Percentiles rank a stretch among this genome's conserved stretches.
phyloP scores from a whole-genome alignment of 2,797 vertebrate genomes.

The Pipistrellus pipistrellus region DNA sequence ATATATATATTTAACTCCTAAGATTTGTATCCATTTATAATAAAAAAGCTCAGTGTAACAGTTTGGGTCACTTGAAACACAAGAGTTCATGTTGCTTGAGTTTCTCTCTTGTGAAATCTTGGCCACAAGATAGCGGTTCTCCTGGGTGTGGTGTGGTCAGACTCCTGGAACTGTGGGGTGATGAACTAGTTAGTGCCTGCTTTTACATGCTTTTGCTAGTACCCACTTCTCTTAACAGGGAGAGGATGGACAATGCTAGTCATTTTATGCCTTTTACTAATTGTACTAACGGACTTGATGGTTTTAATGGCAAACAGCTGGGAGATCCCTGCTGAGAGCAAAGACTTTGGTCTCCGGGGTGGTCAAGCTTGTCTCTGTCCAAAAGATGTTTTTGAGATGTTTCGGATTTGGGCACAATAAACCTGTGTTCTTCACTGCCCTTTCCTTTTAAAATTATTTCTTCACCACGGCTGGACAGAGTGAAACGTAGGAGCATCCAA shows the following conservation, averaged over 20 bases:
- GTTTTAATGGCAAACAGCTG: slow-evolving; percentile 85
- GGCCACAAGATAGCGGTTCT: background rate
- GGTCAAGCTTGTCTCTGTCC: slow-evolving; percentile 76
- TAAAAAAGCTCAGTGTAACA: background rate
- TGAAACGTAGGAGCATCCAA: background rate
- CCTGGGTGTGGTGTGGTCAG: background rate
- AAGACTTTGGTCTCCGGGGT: slow-evolving; percentile 81
- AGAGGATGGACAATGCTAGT: slow-evolving; percentile 57
- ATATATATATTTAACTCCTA: background rate
- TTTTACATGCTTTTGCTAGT: background rate
- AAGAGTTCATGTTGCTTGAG: background rate
- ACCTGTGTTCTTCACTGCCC: slow-evolving; percentile 55
- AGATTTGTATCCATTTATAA: slow-evolving; percentile 3
- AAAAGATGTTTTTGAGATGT: slow-evolving; percentile 76
- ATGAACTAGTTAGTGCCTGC: background rate
- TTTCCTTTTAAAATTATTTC: slow-evolving; percentile 70
- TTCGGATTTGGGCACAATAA: slow-evolving; percentile 74
- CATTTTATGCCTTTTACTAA: slow-evolving; percentile 67
- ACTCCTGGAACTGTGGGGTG: too few relatives aligned
- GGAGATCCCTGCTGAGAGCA: slow-evolving; percentile 71
- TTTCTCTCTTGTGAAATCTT: slow-evolving; percentile 37
- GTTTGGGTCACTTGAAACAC: background rate
- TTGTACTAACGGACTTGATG: slow-evolving; percentile 70
- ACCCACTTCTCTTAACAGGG: background rate
- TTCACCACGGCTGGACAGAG: slow-evolving; percentile 7